Percentiles rank a stretch among this genome's conserved stretches.
Conservation (phyloP, 1,140 invertebrate species). For the Trichonephila clavipes region DNA sequence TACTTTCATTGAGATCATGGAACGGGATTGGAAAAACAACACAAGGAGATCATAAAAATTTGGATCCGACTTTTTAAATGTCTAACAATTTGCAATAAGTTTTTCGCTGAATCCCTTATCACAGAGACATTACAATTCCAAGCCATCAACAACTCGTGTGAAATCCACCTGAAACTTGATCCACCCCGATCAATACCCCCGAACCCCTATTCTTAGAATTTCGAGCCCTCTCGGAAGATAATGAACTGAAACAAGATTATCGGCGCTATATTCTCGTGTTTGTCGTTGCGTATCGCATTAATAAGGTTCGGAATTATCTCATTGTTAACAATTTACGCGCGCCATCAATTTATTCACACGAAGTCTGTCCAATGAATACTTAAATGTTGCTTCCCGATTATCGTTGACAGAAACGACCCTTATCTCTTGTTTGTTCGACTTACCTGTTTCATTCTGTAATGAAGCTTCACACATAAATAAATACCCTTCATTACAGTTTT, state of each 20-base stretch:
- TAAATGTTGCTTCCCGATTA: slow-evolving; percentile 20
- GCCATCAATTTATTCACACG: slow-evolving; percentile 64
- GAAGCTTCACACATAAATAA: background rate
- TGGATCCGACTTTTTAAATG: no score
- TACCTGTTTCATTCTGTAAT: slow-evolving; percentile 70
- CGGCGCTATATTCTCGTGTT: slow-evolving; percentile 39
- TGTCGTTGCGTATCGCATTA: slow-evolving; percentile 67
- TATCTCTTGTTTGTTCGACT: slow-evolving; percentile 56
- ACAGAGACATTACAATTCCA: no score
- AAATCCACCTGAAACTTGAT: no score
- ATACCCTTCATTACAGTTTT: no score
- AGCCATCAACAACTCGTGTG: no score
- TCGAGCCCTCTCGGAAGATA: background rate
- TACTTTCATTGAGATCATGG: no score
- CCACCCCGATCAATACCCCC: no score
- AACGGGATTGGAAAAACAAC: no score
- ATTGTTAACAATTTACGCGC: background rate
- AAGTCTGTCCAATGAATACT: slow-evolving; percentile 59
- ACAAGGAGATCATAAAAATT: no score
- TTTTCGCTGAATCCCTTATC: no score
- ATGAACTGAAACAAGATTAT: slow-evolving; percentile 59
- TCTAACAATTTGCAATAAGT: no score
- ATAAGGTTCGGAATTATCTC: slow-evolving; percentile 59
- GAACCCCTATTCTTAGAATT: no score
- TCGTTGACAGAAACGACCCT: background rate